phyloP scores from a whole-genome alignment of 2,113 vertebrate species.

The Hydrochoerus hydrochaeris region DNA sequence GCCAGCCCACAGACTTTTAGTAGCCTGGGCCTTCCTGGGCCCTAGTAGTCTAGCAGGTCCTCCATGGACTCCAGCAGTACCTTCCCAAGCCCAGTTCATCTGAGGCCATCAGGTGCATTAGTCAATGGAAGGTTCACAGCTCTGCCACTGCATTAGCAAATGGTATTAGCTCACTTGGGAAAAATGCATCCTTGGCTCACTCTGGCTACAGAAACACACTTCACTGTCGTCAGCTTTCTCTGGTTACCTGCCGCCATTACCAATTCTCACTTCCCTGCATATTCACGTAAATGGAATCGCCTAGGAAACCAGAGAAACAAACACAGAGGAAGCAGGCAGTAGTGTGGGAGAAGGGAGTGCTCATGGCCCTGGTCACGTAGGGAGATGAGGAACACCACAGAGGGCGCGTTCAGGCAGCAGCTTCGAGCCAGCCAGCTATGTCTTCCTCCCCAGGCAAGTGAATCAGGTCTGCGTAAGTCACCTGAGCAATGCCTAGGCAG shows the following conservation, averaged over 20 bases:
- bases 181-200: slow-evolving; percentile 74
- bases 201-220: slow-evolving; percentile 42
- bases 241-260: slow-evolving; percentile 78
- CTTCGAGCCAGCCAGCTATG: slow-evolving; percentile 50
- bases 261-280: slow-evolving; percentile 78
- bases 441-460: slow-evolving; percentile 61
- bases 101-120: slow-evolving; percentile 71
- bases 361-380: slow-evolving; percentile 73
- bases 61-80: background rate
- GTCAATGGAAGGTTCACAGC: slow-evolving; percentile 35
- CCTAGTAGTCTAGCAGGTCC: background rate
- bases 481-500: slow-evolving; percentile 67
- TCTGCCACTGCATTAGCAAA: slow-evolving; percentile 24
- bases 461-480: slow-evolving; percentile 60
- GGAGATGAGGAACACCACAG: slow-evolving; percentile 61
- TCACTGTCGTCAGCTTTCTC: slow-evolving; percentile 74
- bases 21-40: background rate
- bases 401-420: slow-evolving; percentile 61
- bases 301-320: slow-evolving; percentile 86
- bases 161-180: slow-evolving; percentile 67
- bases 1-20: background rate
- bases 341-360: slow-evolving; percentile 37
- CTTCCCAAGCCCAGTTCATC: slow-evolving; percentile 29
- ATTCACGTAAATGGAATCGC: slow-evolving; percentile 68
- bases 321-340: slow-evolving; percentile 70